Conservation (phyloP, 2,888 invertebrate species). For the Drosophila emarginata region DNA sequence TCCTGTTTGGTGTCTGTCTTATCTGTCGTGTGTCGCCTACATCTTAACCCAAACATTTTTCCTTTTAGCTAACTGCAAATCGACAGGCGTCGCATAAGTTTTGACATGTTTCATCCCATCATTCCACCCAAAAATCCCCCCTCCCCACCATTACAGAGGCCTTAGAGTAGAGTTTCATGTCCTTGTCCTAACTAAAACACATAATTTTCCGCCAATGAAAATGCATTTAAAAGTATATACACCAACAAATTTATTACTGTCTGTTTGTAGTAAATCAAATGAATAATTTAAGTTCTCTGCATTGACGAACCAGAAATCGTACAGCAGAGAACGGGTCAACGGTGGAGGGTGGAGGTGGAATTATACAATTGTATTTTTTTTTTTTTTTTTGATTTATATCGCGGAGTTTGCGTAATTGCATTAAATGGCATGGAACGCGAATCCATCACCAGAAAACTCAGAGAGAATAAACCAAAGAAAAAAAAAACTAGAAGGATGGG, state of each 20-base stretch:
- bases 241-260: constrained; percentile 44
- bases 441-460: constrained; percentile 43
- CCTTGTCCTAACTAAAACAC: constrained; percentile 36
- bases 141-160: background rate
- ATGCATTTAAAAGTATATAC: constrained; percentile 29
- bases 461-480: constrained; percentile 8
- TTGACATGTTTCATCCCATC: constrained; percentile 69
- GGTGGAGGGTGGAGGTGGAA: constrained; percentile 18
- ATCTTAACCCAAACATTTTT: constrained; percentile 16
- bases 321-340: constrained; percentile 4
- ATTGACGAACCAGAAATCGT: constrained; percentile 1
- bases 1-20: constrained; percentile 34
- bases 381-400: constrained; percentile 68
- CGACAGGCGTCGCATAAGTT: constrained; percentile 76
- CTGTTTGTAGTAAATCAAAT: constrained; percentile 62
- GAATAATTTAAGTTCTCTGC: constrained; percentile 62
- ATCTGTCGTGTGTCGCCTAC: constrained; percentile 11
- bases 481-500: too few species aligned
- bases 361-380: constrained; percentile 45
- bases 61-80: constrained; percentile 38
- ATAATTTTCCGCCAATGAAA: constrained; percentile 28
- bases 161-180: constrained; percentile 79
- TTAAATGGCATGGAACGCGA: constrained; percentile 72
- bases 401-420: constrained; percentile 68
- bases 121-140: background rate